These are phyloP conservation scores for Acanthosoma haemorrhoidale DNA, from an alignment of 2,888 invertebrate genomes.

Conservation along the genomic window DNA sequence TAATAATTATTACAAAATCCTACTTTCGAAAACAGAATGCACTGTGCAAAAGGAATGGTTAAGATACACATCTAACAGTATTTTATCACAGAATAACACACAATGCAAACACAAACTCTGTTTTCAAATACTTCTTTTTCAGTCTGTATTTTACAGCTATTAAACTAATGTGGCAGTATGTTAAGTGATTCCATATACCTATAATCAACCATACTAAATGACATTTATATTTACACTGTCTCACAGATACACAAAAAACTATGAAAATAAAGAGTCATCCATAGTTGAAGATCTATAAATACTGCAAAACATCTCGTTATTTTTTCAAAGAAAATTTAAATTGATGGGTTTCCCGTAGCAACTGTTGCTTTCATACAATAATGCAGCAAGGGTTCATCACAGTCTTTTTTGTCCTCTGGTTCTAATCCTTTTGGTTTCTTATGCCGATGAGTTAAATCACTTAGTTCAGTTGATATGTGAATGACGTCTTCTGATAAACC, in stretches of 20 bases:
- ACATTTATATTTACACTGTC: not conserved
- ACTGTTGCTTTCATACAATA: constrained; percentile 15
- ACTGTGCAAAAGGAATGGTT: not conserved
- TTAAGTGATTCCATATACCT: not conserved
- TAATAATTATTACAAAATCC: not conserved
- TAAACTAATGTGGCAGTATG: not conserved
- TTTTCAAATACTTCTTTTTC: not conserved
- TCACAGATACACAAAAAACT: not conserved
- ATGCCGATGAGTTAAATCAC: constrained; percentile 18
- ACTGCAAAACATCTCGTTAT: not conserved
- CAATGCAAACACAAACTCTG: not conserved
- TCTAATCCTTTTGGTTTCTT: constrained; percentile 11
- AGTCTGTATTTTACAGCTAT: not conserved
- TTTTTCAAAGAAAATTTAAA: not conserved
- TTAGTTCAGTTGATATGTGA: not conserved
- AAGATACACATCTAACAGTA: not conserved
- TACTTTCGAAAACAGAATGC: not conserved
- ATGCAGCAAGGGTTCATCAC: constrained; percentile 1
- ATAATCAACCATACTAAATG: not conserved
- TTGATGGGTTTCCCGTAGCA: constrained; percentile 3
- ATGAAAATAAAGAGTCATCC: not conserved
- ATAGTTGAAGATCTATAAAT: not conserved
- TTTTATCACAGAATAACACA: constrained; percentile 8
- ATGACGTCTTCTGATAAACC: constrained; percentile 19
- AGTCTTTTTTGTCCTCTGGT: not conserved